These are phyloP conservation scores for Vulpes vulpes DNA, from an alignment of 2,113 vertebrate species.

Conservation along the genomic window DNA sequence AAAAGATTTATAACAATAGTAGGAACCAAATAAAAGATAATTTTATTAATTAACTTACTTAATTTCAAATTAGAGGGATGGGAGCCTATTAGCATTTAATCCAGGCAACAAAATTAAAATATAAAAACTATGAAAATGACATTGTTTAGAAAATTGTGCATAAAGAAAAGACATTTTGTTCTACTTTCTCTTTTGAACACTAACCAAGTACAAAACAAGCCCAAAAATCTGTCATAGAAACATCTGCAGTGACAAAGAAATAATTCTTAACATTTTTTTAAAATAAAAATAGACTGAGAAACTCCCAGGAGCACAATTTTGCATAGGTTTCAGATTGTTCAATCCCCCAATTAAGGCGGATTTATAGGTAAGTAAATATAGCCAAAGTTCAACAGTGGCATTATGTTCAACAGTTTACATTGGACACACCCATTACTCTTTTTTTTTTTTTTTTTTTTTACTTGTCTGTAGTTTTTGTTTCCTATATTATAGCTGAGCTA, in stretches of 20 bases:
- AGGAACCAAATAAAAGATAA: not conserved
- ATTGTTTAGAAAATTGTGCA: not conserved
- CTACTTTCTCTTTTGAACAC: not conserved
- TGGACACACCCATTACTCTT: not conserved
- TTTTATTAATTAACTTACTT: too few relatives aligned
- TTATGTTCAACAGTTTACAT: not conserved
- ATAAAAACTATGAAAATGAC: not conserved
- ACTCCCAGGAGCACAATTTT: not conserved
- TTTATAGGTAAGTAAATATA: not conserved
- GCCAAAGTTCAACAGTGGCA: not conserved
- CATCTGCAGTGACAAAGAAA: not conserved
- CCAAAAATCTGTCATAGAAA: not conserved
- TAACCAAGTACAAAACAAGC: not conserved
- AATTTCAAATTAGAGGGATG: slow-evolving; percentile 1
- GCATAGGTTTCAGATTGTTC: not conserved
- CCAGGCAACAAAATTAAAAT: not conserved
- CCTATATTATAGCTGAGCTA: not conserved
- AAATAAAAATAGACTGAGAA: not conserved
- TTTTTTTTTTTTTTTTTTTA: not conserved
- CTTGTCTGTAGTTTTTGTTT: not conserved
- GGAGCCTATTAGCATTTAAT: not conserved
- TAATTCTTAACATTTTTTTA: not conserved
- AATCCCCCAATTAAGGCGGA: not conserved
- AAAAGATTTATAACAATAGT: not conserved
- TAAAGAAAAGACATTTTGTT: not conserved